Evolutionary conservation across 2,888 invertebrate genomes (phyloP), one percentile per base, ranked within the genome.

Genomic region (Drosophila ezoana): DNA sequence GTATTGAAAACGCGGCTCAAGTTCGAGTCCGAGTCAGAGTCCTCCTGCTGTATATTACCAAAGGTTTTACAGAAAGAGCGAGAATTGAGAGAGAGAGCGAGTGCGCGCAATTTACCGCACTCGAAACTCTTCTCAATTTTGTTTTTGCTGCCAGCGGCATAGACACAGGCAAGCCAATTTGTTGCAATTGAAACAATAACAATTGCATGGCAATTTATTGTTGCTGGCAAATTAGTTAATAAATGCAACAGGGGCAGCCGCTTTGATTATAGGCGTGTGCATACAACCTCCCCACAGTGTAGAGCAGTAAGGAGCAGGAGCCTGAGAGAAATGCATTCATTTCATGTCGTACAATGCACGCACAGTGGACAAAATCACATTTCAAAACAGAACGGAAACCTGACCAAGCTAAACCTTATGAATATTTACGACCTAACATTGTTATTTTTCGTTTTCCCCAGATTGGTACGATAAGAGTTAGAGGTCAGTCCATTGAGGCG

Each of bases 121-220:
- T 70, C 54, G 62, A 48, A 61, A 54, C 48, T 65, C 47, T 53
- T 16, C 49, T 66, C 37, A 66, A 61, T 72, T 68, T 58, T 16
- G 11, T 44, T 54, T 60, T 54, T 47, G 16, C 62, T 44, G 44
- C 44, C 9, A 44, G 44, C 45, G 59, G 44, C 68, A 57, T 58
- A 47, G 43, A 58, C 51, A 20, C n/a, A 57, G 58, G 28, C 58
- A 37, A 79, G 68, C 54, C 83, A 83, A 83, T 89, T 83, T 89
- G 81, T 83, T 83, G 83, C 83, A 83, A 89, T 87, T 89, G 89
- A 83, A 89, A 89, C 83, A 89, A 83, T 87, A 87, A 88, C 77
- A 82, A 87, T 79, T 83, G 73, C 57, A 52, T 53, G 56, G 49
- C 81, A 87, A 89, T 83, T 87, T 81, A 76, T 87, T 79, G 76